Base-by-base conservation (phyloP, 2,888 invertebrate genomes). In the Drosophila melanosoma region DNA sequence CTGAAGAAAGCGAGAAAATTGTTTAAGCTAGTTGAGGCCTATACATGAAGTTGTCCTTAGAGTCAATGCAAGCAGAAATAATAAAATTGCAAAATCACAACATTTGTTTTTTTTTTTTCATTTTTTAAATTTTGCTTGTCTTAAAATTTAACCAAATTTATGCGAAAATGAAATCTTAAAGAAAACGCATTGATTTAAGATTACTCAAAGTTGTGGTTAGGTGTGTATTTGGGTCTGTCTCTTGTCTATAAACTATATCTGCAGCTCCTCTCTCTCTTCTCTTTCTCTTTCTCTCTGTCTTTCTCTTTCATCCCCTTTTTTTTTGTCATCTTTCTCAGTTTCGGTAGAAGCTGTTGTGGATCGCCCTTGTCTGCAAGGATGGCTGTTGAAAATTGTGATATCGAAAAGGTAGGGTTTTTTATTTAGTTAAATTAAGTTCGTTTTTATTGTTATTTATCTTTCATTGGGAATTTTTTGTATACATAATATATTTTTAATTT, bases 401-500 rank as follows among this genome's bases (percentile, higher is more conserved):
- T 83, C 83, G 83, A 84, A 89, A 84, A 78, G 88, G 71, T 64
- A 54, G 74, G 66, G 77, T 67, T 80, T 76, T 76, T 83, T 64
- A 68, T 74, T 74, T 82, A 71, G 72, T 83, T 87, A 73, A 80
- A 88, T 83, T 81, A 86, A 87, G 65, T 84, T 89, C 62, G 63
- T 85, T 69, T 70, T 79, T 82, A 87, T 79, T 87, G 77, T 81
- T 70, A 56, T 68, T 75, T 56, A 59, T 63, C 45, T 78, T 78
- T 74, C 56, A 56, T 80, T 71, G 81, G 74, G 79, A 63, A 72
- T 80, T 74, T 71, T 66, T 75, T 85, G 88, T 87, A 74, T 82
- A 86, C 90, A 86, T 89, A 82, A 86, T 87, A 87, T 81, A 79
- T 76, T 54, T 76, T 78, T 67, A 68, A 77, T 80, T 76, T 81